phyloP scores from a whole-genome alignment of 2,888 invertebrate genomes.

The Scaptomyza cyrtandrae region DNA sequence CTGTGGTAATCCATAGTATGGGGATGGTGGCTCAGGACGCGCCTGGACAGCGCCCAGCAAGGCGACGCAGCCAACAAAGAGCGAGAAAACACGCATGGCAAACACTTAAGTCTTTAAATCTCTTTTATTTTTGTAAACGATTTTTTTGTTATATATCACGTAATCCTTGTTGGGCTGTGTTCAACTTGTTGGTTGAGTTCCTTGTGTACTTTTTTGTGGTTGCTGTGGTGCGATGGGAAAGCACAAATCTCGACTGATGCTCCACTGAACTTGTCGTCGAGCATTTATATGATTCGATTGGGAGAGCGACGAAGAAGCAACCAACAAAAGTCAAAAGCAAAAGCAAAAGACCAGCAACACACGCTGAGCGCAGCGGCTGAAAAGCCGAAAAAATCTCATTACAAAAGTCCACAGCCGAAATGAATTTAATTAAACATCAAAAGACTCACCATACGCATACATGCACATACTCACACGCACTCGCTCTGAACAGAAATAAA shows the following conservation, averaged over 20 bases:
- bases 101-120: slow-evolving; percentile 51
- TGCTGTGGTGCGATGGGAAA: slow-evolving; percentile 57
- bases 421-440: slow-evolving; percentile 80
- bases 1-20: slow-evolving; percentile 82
- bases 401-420: slow-evolving; percentile 76
- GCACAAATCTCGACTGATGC: slow-evolving; percentile 75
- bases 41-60: slow-evolving; percentile 77
- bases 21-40: slow-evolving; percentile 82
- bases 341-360: slow-evolving; percentile 31
- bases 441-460: slow-evolving; percentile 47
- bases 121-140: slow-evolving; percentile 8
- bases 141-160: slow-evolving; percentile 68
- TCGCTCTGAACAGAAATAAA: not conserved
- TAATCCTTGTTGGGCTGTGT: slow-evolving; percentile 66
- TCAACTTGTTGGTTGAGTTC: slow-evolving; percentile 15
- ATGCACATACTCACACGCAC: slow-evolving; percentile 8
- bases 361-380: slow-evolving; percentile 45
- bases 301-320: slow-evolving; percentile 37
- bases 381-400: slow-evolving; percentile 71
- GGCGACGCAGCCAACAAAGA: slow-evolving; percentile 74
- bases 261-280: slow-evolving; percentile 45
- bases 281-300: slow-evolving; percentile 78
- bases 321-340: slow-evolving; percentile 34
- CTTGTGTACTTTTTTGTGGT: slow-evolving; percentile 20
- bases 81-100: slow-evolving; percentile 81